A percentile compares a stretch with the other conserved stretches of the same genome.
phyloP scores from a whole-genome alignment of 1,140 invertebrate genomes.

The Druon quercuslanigerum region DNA sequence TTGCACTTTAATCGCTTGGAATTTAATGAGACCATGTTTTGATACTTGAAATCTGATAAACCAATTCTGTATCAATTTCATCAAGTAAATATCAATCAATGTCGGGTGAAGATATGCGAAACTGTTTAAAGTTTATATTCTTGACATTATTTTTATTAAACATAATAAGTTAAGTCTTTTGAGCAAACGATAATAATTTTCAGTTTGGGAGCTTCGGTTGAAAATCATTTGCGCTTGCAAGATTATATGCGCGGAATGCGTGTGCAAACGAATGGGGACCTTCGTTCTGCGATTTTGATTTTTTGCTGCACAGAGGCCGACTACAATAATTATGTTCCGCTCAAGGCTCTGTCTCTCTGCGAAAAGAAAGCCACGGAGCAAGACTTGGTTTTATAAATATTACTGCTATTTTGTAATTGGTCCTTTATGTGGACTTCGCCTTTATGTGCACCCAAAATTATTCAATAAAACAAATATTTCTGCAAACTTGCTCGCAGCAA shows the following conservation, averaged over 20 bases:
- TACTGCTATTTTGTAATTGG: background rate
- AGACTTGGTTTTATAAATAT: constrained; percentile 3
- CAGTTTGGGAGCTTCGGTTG: background rate
- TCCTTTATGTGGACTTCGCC: too few species aligned
- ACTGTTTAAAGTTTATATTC: background rate
- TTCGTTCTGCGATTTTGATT: constrained; percentile 25
- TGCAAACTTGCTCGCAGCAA: too few species aligned
- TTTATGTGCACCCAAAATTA: too few species aligned
- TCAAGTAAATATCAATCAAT: constrained; percentile 16
- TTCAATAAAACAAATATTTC: too few species aligned
- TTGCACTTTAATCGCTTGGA: constrained; percentile 6
- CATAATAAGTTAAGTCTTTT: too few species aligned
- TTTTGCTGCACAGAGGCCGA: constrained; percentile 17
- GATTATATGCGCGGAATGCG: background rate
- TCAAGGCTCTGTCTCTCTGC: constrained; percentile 14
- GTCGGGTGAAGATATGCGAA: background rate
- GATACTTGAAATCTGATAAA: constrained; percentile 17
- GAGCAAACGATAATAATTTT: background rate
- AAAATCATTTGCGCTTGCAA: constrained; percentile 8
- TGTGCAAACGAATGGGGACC: constrained; percentile 22
- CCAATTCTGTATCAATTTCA: background rate
- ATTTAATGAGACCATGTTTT: constrained; percentile 19
- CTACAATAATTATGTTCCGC: constrained; percentile 20
- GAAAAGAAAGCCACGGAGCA: constrained; percentile 21
- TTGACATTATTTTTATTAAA: too few species aligned